These are phyloP conservation scores for Gnathonemus longibarbis DNA, from an alignment of 2,113 vertebrate genomes.

Conservation along the genomic window DNA sequence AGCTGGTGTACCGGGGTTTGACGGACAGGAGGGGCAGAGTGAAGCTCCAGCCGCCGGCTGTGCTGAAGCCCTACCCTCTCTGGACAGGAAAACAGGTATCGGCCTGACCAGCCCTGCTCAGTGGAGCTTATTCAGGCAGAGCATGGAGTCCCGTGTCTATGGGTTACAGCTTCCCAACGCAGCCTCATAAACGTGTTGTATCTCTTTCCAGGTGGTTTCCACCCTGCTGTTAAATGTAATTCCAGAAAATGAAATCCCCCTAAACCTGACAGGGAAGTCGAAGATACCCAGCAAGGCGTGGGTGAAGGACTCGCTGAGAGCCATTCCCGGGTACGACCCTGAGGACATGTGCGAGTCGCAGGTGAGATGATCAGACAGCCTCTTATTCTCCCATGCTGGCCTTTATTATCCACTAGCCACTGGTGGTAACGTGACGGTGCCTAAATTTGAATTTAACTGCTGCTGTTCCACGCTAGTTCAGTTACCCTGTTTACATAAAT, in stretches of 20 bases:
- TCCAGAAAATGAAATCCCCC: slow-evolving; percentile 67
- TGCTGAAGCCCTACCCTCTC: slow-evolving; percentile 75
- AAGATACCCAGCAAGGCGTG: slow-evolving; percentile 84
- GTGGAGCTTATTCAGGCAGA: neutral
- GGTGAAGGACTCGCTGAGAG: slow-evolving; percentile 63
- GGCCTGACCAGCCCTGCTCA: neutral
- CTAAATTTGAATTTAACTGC: neutral
- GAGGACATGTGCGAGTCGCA: slow-evolving; percentile 90
- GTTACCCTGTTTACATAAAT: neutral
- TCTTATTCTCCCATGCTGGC: neutral
- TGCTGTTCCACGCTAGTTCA: neutral
- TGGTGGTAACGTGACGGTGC: neutral
- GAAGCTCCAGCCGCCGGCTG: slow-evolving; percentile 69
- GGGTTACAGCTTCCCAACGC: neutral
- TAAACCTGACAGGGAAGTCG: slow-evolving; percentile 79
- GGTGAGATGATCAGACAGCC: slow-evolving; percentile 50
- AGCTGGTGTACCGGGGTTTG: slow-evolving; percentile 85
- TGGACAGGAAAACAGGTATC: slow-evolving; percentile 97
- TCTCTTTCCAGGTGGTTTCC: slow-evolving; percentile 74
- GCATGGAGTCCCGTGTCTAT: neutral
- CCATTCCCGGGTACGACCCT: slow-evolving; percentile 53
- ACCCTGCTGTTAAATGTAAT: slow-evolving; percentile 86
- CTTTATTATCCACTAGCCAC: neutral
- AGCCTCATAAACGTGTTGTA: neutral
- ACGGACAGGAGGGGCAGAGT: slow-evolving; percentile 80